phyloP scores from a whole-genome alignment of 1,140 invertebrate species.

The Linepithema humile region DNA sequence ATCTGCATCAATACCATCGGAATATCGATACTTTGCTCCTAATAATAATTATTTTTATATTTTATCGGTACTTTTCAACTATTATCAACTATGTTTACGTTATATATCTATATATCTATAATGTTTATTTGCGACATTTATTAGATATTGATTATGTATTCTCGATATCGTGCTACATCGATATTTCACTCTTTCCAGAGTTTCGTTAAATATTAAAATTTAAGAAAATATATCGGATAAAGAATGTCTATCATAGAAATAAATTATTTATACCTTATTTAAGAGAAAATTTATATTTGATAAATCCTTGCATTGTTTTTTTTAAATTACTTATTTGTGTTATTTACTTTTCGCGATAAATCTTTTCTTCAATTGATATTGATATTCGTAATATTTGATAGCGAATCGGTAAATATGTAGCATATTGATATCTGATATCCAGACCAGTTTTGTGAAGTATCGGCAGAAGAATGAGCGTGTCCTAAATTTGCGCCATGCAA shows the following conservation, averaged over 20 bases:
- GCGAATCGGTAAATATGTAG: not conserved
- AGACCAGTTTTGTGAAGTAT: not conserved
- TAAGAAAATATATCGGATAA: not conserved
- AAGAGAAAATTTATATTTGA: not conserved
- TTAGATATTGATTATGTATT: not conserved
- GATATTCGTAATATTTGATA: not conserved
- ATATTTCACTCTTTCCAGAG: not conserved
- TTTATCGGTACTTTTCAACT: not conserved
- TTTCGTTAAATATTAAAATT: not conserved
- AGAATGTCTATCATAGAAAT: not conserved
- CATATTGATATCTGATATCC: slow-evolving; percentile 20
- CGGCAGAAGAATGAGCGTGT: not conserved
- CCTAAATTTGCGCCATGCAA: slow-evolving; percentile 17
- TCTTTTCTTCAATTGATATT: not conserved
- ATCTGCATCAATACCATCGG: not conserved
- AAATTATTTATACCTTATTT: not conserved
- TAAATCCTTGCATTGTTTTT: not conserved
- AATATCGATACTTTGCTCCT: not conserved
- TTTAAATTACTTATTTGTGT: not conserved
- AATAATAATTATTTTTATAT: not conserved
- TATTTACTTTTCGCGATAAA: not conserved
- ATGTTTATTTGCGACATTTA: not conserved
- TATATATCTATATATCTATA: not conserved
- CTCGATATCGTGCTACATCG: not conserved
- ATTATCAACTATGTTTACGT: too few relatives aligned